Evolutionary conservation across 2,113 vertebrate species (phyloP).

Genomic region (Catharus bicknelli): DNA sequence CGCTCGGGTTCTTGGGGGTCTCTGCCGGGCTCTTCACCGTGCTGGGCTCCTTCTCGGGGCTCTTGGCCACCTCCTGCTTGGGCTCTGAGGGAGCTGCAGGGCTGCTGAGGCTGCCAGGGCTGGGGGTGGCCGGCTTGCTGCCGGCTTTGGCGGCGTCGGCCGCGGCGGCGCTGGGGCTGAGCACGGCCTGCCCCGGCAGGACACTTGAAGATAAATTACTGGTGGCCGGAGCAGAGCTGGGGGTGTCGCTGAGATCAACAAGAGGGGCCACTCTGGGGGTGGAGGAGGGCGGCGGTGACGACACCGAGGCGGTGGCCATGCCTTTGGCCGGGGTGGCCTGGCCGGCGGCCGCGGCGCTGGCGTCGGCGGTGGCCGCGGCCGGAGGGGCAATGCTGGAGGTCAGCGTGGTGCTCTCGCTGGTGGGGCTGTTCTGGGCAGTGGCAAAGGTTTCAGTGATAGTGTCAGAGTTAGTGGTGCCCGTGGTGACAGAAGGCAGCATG

Average conservation of each 20-base stretch:
- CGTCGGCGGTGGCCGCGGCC: conserved; percentile 76
- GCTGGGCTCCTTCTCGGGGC: conserved; percentile 78
- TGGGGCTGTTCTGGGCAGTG: conserved; percentile 94
- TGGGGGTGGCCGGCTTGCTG: conserved; percentile 55
- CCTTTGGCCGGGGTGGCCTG: conserved; percentile 76
- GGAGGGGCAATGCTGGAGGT: conserved; percentile 89
- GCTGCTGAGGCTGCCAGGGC: conserved; percentile 62
- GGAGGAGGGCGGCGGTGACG: conserved; percentile 72
- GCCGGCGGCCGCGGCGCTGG: conserved; percentile 61
- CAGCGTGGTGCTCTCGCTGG: conserved; percentile 94
- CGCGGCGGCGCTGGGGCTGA: conserved; percentile 65
- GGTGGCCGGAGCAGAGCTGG: conserved; percentile 63
- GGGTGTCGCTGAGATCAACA: conserved; percentile 88
- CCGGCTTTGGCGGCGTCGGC: conserved; percentile 67
- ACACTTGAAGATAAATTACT: conserved; percentile 69
- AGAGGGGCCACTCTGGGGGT: conserved; percentile 84
- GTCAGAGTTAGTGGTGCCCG: conserved; percentile 93
- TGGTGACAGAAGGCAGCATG: conserved; percentile 91
- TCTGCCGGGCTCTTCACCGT: conserved; percentile 72
- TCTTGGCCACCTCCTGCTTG: conserved; percentile 75
- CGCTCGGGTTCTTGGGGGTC: conserved; percentile 74
- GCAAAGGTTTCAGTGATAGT: conserved; percentile 94
- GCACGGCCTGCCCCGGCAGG: conserved; percentile 73
- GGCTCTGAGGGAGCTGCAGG: conserved; percentile 73
- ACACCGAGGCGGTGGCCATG: neutral